These are phyloP conservation scores for Sarcophaga bullata DNA, from an alignment of 1,140 invertebrate genomes.

Conservation along the genomic window DNA sequence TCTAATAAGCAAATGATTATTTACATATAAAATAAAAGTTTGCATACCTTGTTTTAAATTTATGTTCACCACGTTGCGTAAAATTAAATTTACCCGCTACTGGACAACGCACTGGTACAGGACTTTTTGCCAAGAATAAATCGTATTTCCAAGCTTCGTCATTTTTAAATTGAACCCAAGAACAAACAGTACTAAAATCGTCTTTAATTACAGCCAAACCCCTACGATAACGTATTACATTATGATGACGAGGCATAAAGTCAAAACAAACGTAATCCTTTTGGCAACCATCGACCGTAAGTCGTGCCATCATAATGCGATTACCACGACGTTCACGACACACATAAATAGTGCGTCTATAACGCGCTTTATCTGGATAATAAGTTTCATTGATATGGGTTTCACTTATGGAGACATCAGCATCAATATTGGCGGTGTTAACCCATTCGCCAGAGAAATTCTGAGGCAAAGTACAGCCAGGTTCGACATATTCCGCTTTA, in stretches of 20 bases:
- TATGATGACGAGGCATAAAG: conserved; percentile 94
- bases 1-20: no score
- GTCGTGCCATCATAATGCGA: conserved; percentile 92
- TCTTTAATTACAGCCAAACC: conserved; percentile 90
- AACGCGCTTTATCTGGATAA: conserved; percentile 90
- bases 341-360: conserved; percentile 91
- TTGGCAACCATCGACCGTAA: conserved; percentile 97
- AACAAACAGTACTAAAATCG: conserved; percentile 91
- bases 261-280: conserved; percentile 98
- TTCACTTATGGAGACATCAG: conserved; percentile 92
- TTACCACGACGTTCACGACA: conserved; percentile 89
- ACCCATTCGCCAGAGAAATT: conserved; percentile 97
- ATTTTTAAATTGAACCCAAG: conserved; percentile 91
- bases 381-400: conserved; percentile 96
- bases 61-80: conserved; percentile 86
- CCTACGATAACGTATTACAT: conserved; percentile 90
- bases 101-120: conserved; percentile 92
- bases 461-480: conserved; percentile 90
- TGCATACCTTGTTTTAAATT: conserved; percentile 79
- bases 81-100: conserved; percentile 97
- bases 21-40: not conserved
- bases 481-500: conserved; percentile 84
- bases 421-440: conserved; percentile 95
- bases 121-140: conserved; percentile 88
- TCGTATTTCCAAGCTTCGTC: conserved; percentile 89